These are phyloP conservation scores for Proterorhinus semilunaris DNA, from an alignment of 2,113 vertebrate genomes.

Conservation along the genomic window DNA sequence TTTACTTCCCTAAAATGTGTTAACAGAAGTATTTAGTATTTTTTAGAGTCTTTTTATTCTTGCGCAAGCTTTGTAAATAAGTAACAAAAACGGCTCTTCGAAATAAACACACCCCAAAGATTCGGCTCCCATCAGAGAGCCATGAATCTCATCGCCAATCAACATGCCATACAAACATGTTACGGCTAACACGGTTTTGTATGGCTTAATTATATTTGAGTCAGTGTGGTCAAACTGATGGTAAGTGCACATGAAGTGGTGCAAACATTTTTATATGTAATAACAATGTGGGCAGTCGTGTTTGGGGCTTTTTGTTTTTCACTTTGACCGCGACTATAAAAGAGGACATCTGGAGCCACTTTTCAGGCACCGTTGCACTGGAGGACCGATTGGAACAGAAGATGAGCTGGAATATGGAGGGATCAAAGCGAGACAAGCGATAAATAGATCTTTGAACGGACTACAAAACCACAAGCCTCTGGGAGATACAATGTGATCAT, in stretches of 20 bases:
- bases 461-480: constrained; percentile 34
- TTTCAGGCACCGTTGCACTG: constrained; percentile 42
- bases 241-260: constrained; percentile 10
- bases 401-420: constrained; percentile 46
- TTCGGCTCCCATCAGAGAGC: too few relatives aligned
- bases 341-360: constrained; percentile 59
- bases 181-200: not conserved
- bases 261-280: constrained; percentile 10
- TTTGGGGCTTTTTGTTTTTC: constrained; percentile 10
- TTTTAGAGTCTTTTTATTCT: too few relatives aligned
- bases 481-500: constrained; percentile 50
- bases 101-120: too few relatives aligned
- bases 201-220: constrained; percentile 3
- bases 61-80: too few relatives aligned
- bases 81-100: too few relatives aligned
- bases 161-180: not conserved
- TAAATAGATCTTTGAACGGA: constrained; percentile 40
- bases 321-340: constrained; percentile 25
- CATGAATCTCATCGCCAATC: too few relatives aligned
- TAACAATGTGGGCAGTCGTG: constrained; percentile 7
- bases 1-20: too few relatives aligned
- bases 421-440: constrained; percentile 52
- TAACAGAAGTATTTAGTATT: too few relatives aligned
- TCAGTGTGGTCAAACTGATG: constrained; percentile 6
- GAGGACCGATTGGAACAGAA: constrained; percentile 21